Evolutionary conservation across 2,797 vertebrate genomes (phyloP).

Genomic region (Hypotaenidia okinawae): DNA sequence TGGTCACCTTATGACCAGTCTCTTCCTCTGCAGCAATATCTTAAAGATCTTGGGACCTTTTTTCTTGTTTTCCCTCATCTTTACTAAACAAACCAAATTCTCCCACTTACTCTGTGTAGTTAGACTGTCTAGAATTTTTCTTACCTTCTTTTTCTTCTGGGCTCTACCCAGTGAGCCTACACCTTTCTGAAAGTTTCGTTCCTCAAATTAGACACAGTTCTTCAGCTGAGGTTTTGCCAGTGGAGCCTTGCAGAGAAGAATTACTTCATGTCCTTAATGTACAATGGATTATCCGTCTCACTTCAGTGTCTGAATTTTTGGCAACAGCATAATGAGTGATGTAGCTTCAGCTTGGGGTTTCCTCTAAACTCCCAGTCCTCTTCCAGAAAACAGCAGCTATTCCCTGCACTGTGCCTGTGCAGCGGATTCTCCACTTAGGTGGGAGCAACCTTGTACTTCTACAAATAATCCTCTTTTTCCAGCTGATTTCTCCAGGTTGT

Average conservation of each 20-base stretch:
- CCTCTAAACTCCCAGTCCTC: neutral
- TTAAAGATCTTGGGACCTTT: neutral
- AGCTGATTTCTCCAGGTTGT: neutral
- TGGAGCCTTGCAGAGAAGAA: neutral
- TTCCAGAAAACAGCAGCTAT: neutral
- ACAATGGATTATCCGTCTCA: neutral
- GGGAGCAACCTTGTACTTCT: neutral
- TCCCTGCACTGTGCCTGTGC: neutral
- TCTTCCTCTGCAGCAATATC: neutral
- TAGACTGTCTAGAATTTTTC: neutral
- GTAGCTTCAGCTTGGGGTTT: neutral
- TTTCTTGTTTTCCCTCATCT: neutral
- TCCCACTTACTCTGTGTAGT: neutral
- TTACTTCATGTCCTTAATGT: neutral
- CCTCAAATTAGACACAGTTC: neutral
- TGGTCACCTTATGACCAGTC: neutral
- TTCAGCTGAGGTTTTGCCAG: neutral
- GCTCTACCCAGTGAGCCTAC: neutral
- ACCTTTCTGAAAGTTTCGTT: neutral
- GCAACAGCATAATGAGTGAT: neutral
- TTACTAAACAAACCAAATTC: neutral
- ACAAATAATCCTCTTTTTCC: neutral
- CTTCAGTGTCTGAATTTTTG: neutral
- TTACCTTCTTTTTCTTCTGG: neutral
- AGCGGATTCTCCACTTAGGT: neutral